Evolutionary conservation across 1,140 invertebrate species (phyloP).

Genomic region (Tetragonula clypearis): DNA sequence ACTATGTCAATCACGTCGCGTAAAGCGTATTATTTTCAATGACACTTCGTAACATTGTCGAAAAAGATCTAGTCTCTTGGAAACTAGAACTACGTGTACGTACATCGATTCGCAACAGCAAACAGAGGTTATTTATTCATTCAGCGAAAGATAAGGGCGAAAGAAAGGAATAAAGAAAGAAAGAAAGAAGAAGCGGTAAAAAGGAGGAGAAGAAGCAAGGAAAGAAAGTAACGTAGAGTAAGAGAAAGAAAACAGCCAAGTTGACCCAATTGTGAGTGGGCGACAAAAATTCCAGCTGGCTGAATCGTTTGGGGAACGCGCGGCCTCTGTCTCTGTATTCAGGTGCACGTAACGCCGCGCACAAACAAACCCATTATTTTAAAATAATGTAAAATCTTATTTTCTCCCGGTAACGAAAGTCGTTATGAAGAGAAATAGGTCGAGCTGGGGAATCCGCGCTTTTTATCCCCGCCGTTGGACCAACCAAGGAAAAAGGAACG

Average conservation of each 20-base stretch:
- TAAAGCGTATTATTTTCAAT: not conserved
- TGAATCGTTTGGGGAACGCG: not conserved
- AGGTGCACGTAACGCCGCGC: constrained; percentile 13
- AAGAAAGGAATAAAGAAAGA: not conserved
- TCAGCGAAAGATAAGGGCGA: no score
- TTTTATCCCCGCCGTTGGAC: not conserved
- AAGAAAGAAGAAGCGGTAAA: not conserved
- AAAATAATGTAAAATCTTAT: constrained; percentile 44
- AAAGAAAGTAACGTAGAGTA: not conserved
- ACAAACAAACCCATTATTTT: constrained; percentile 47
- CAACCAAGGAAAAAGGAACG: not conserved
- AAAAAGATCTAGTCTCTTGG: no score
- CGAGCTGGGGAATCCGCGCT: constrained; percentile 15
- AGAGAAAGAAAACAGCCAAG: not conserved
- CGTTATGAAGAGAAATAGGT: constrained; percentile 45
- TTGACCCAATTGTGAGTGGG: constrained; percentile 1
- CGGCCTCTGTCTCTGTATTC: not conserved
- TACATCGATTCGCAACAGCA: not conserved
- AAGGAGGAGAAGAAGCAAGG: not conserved
- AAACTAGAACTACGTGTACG: not conserved
- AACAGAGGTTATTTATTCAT: not conserved
- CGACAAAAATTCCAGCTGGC: constrained; percentile 7
- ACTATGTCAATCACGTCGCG: no score
- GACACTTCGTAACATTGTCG: not conserved
- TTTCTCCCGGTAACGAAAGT: constrained; percentile 26